A percentile compares a stretch with the other conserved stretches of the same genome.
Evolutionary conservation across 2,888 invertebrate species (phyloP).

Genomic region (Calliphora vomitoria): DNA sequence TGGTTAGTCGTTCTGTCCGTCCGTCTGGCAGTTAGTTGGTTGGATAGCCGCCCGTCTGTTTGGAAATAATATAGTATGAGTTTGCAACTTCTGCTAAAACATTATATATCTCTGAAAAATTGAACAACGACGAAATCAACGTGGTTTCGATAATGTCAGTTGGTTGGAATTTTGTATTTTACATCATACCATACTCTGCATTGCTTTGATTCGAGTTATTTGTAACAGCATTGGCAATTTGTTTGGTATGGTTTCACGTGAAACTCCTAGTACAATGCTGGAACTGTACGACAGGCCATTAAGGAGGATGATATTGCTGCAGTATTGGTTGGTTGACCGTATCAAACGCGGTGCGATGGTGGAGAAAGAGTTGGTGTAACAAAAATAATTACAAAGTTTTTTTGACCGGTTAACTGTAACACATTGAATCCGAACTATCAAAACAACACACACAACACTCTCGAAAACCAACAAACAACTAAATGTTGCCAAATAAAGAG

Average conservation of each 20-base stretch:
- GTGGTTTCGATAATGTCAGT: conserved; percentile 61
- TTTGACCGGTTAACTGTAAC: conserved; percentile 72
- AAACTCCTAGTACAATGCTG: conserved; percentile 29
- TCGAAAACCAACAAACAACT: conserved; percentile 73
- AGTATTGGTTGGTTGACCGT: conserved; percentile 28
- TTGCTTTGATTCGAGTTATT: conserved; percentile 23
- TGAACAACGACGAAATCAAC: conserved; percentile 59
- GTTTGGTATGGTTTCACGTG: conserved; percentile 32
- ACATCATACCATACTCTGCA: conserved; percentile 49
- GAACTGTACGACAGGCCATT: conserved; percentile 32
- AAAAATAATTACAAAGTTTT: conserved; percentile 70
- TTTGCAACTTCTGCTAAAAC: conserved; percentile 61
- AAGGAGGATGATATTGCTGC: conserved; percentile 40
- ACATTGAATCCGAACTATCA: conserved; percentile 62
- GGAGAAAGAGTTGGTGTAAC: conserved; percentile 58
- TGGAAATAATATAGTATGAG: conserved; percentile 29
- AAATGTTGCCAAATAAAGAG: conserved; percentile 68
- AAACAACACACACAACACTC: conserved; percentile 66
- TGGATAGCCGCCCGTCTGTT: conserved; percentile 8
- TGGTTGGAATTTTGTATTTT: conserved; percentile 36
- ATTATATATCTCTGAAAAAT: conserved; percentile 7
- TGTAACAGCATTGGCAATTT: conserved; percentile 51
- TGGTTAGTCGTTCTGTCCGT: conserved; percentile 4
- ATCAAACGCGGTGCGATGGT: conserved; percentile 43
- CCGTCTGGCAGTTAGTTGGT: conserved; percentile 4